phyloP scores from a whole-genome alignment of 1,140 invertebrate genomes.

The Calycopis cecrops region DNA sequence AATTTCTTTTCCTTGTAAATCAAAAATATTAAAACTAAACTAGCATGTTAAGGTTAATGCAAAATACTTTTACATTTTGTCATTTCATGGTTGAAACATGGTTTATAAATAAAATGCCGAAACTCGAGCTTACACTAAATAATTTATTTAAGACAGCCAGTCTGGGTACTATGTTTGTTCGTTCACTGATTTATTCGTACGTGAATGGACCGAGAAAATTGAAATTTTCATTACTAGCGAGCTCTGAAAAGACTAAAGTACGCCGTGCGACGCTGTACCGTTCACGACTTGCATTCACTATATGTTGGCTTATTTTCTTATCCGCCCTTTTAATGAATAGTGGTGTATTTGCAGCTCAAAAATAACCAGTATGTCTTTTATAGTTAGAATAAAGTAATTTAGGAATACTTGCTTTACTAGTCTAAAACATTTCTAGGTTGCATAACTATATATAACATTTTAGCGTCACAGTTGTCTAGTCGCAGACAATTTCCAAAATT shows the following conservation, averaged over 20 bases:
- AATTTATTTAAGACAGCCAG: slow-evolving; percentile 4
- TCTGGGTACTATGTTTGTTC: slow-evolving; percentile 24
- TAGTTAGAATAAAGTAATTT: background rate
- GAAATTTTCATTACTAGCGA: slow-evolving; percentile 30
- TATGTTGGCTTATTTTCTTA: slow-evolving; percentile 6
- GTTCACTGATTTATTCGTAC: slow-evolving; percentile 26
- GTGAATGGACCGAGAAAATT: slow-evolving; percentile 29
- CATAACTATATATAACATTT: no score
- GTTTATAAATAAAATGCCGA: slow-evolving; percentile 7
- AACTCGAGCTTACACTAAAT: slow-evolving; percentile 6
- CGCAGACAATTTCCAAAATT: no score
- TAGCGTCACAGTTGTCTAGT: no score
- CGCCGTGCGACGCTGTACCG: slow-evolving; percentile 31
- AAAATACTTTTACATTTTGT: no score
- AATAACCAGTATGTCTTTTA: background rate
- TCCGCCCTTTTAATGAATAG: background rate
- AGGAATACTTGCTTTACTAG: no score
- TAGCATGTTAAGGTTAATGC: no score
- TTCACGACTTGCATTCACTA: slow-evolving; percentile 20
- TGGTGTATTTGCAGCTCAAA: background rate
- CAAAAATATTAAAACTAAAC: no score
- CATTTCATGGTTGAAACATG: background rate
- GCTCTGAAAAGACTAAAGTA: slow-evolving; percentile 31
- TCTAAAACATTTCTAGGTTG: no score
- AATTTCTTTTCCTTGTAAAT: no score